These are phyloP conservation scores for Uropetala carovei DNA, from an alignment of 2,888 invertebrate genomes.

Conservation along the genomic window DNA sequence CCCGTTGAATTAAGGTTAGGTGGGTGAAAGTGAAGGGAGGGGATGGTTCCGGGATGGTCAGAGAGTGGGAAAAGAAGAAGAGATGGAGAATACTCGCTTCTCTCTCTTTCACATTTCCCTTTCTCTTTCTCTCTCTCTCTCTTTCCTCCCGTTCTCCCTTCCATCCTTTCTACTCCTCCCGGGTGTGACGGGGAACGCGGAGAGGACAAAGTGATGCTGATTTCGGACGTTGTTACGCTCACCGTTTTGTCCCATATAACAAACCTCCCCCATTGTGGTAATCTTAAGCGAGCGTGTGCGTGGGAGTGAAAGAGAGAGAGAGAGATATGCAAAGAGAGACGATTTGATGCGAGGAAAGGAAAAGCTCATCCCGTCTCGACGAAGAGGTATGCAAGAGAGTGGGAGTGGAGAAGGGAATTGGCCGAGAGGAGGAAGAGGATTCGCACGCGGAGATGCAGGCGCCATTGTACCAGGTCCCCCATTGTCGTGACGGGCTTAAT, in stretches of 20 bases:
- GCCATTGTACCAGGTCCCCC: background rate
- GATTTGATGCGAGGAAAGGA: background rate
- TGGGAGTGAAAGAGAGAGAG: background rate
- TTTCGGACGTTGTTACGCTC: background rate
- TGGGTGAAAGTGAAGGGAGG: background rate
- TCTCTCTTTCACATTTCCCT: too few relatives aligned
- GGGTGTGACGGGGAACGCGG: background rate
- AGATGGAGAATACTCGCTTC: too few relatives aligned
- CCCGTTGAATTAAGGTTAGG: slow-evolving; percentile 1
- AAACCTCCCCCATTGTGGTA: background rate
- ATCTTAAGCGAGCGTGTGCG: too few relatives aligned
- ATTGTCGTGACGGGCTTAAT: background rate
- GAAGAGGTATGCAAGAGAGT: background rate
- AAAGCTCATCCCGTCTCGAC: too few relatives aligned
- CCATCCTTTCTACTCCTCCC: background rate
- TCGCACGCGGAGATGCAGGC: background rate
- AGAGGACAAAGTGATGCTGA: background rate
- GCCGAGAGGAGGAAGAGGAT: background rate
- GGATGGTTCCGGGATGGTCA: background rate
- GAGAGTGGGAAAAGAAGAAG: background rate
- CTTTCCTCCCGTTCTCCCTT: background rate
- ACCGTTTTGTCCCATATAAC: background rate
- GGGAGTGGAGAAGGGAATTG: too few relatives aligned
- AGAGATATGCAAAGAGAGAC: too few relatives aligned
- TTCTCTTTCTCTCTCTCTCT: background rate